Conservation (phyloP, 2,113 vertebrate species). For the Chauna torquata region DNA sequence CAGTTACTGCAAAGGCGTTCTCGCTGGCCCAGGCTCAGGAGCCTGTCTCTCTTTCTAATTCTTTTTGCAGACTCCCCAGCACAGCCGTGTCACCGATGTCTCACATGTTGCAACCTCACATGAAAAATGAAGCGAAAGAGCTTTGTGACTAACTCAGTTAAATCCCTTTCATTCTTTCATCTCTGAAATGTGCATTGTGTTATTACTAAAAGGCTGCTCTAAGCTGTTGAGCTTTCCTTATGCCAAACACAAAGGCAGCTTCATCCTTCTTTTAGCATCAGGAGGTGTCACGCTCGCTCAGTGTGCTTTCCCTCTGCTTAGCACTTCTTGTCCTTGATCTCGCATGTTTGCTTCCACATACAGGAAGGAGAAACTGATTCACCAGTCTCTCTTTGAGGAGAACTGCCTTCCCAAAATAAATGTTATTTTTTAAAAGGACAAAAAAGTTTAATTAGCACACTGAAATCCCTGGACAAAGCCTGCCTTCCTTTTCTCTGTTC, state of each 20-base stretch:
- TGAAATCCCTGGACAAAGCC: background rate
- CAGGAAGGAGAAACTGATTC: background rate
- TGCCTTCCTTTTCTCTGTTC: background rate
- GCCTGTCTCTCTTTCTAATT: background rate
- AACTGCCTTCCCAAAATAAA: background rate
- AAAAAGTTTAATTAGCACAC: background rate
- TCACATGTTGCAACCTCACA: background rate
- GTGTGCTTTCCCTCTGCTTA: background rate
- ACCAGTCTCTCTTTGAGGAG: background rate
- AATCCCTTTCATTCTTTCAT: background rate
- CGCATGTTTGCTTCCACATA: background rate
- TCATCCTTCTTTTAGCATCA: background rate
- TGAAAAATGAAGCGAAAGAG: background rate
- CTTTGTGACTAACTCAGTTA: background rate
- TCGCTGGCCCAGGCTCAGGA: background rate
- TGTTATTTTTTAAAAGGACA: background rate
- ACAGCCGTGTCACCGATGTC: rapidly evolving
- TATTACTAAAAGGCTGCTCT: background rate
- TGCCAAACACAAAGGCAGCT: background rate
- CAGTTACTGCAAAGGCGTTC: too few relatives aligned
- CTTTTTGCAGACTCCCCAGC: background rate
- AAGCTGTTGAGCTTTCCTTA: background rate
- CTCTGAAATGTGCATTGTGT: background rate
- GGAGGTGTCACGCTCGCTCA: background rate
- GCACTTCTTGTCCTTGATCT: background rate